Percentiles rank a stretch among this genome's conserved stretches.
Evolutionary conservation across 2,797 vertebrate genomes (phyloP).

Genomic region (Glossophaga mutica): DNA sequence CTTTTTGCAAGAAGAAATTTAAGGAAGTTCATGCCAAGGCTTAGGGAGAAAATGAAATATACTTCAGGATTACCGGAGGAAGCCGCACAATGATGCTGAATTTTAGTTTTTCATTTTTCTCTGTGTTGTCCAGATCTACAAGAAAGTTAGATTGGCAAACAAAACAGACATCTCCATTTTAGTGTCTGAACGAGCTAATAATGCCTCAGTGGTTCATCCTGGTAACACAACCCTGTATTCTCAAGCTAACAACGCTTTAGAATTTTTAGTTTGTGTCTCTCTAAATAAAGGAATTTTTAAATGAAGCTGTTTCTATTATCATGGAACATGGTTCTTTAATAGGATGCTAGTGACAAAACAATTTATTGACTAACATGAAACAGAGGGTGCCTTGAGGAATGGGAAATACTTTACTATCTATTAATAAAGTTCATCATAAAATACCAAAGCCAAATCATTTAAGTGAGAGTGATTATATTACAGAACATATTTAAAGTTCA

Average conservation of each 20-base stretch:
- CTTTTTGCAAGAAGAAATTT: background rate
- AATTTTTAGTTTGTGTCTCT: background rate
- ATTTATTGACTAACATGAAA: background rate
- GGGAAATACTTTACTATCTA: background rate
- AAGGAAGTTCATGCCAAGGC: conserved; percentile 1
- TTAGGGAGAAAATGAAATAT: conserved; percentile 1
- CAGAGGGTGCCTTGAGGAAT: background rate
- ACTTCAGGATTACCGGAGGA: conserved; percentile 86
- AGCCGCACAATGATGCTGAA: conserved; percentile 91
- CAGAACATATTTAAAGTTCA: background rate
- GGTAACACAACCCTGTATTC: background rate
- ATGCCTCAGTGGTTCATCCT: background rate
- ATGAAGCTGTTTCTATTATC: background rate
- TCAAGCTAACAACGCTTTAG: background rate
- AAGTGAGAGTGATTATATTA: background rate
- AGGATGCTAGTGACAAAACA: background rate
- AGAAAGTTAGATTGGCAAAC: conserved; percentile 12
- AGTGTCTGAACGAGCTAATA: background rate
- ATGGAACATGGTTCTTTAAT: background rate
- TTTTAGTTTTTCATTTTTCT: conserved; percentile 91
- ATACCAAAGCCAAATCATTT: background rate
- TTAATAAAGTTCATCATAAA: background rate
- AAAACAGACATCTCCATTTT: background rate
- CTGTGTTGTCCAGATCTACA: conserved; percentile 86
- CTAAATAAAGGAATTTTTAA: background rate